A percentile compares a stretch with the other conserved stretches of the same genome.
Conservation (phyloP, 2,888 invertebrate genomes). For the Eristalis pertinax region DNA sequence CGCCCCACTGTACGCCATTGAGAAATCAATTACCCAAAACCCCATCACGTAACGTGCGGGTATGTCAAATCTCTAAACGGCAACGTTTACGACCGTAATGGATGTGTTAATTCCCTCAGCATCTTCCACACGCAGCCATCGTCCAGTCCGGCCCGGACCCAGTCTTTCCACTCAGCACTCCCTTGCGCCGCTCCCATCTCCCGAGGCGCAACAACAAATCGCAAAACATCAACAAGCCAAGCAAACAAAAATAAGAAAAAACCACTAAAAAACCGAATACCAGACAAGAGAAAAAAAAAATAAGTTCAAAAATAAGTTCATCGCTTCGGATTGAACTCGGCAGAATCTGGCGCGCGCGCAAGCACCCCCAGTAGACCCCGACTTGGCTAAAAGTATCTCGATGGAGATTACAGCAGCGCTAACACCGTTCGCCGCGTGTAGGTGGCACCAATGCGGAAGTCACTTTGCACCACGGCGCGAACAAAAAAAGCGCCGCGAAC, state of each 20-base stretch:
- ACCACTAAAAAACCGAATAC: background rate
- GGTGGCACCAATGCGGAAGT: slow-evolving; percentile 59
- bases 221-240: background rate
- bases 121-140: slow-evolving; percentile 16
- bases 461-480: slow-evolving; percentile 15
- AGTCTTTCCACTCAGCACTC: slow-evolving; percentile 13
- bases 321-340: slow-evolving; percentile 47
- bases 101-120: slow-evolving; percentile 40
- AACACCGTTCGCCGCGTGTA: slow-evolving; percentile 36
- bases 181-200: slow-evolving; percentile 5
- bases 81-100: slow-evolving; percentile 39
- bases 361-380: background rate
- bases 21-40: slow-evolving; percentile 32
- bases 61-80: slow-evolving; percentile 24
- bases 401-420: slow-evolving; percentile 32
- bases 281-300: background rate
- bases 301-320: slow-evolving; percentile 48
- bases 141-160: background rate
- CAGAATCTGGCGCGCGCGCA: background rate
- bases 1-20: background rate
- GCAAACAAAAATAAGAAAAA: too few relatives aligned
- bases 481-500: slow-evolving; percentile 8
- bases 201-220: background rate
- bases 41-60: slow-evolving; percentile 21
- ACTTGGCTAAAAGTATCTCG: slow-evolving; percentile 19